Evolutionary conservation across 2,888 invertebrate species (phyloP).

Genomic region (Gymnocheta viridis): DNA sequence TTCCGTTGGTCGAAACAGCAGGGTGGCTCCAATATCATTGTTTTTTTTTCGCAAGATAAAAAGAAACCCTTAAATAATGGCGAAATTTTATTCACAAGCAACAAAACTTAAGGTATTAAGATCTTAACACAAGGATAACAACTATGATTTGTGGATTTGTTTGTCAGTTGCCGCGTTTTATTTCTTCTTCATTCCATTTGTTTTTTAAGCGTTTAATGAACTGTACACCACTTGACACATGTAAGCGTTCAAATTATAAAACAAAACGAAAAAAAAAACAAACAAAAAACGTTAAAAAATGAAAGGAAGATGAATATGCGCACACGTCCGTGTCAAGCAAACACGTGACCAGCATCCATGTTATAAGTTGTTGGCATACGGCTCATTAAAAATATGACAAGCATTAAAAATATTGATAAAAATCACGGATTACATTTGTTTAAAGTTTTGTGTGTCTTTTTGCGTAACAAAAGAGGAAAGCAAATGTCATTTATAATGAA

Average conservation of each 20-base stretch:
- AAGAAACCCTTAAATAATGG: constrained; percentile 47
- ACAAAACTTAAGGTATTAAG: constrained; percentile 14
- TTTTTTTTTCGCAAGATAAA: background rate
- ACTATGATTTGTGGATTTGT: constrained; percentile 58
- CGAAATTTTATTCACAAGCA: background rate
- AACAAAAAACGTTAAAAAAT: background rate
- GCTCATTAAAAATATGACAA: constrained; percentile 74
- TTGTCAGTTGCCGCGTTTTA: constrained; percentile 15
- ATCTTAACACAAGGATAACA: constrained; percentile 51
- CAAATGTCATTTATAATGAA: constrained; percentile 18
- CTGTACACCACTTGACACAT: constrained; percentile 63
- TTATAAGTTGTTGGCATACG: constrained; percentile 49
- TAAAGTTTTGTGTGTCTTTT: constrained; percentile 2
- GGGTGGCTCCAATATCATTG: constrained; percentile 55
- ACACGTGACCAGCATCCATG: constrained; percentile 65
- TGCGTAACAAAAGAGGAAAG: background rate
- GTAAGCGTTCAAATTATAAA: constrained; percentile 57
- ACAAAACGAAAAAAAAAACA: background rate
- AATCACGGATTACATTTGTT: constrained; percentile 70
- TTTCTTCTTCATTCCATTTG: constrained; percentile 68
- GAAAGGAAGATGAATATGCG: constrained; percentile 43
- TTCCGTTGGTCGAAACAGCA: constrained; percentile 74
- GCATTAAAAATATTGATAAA: constrained; percentile 74
- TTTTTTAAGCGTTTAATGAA: constrained; percentile 51
- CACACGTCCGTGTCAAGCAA: constrained; percentile 37